Evolutionary conservation across 2,113 vertebrate genomes (phyloP), one percentile per base, ranked within the genome.

Genomic region (Dicrurus megarhynchus): DNA sequence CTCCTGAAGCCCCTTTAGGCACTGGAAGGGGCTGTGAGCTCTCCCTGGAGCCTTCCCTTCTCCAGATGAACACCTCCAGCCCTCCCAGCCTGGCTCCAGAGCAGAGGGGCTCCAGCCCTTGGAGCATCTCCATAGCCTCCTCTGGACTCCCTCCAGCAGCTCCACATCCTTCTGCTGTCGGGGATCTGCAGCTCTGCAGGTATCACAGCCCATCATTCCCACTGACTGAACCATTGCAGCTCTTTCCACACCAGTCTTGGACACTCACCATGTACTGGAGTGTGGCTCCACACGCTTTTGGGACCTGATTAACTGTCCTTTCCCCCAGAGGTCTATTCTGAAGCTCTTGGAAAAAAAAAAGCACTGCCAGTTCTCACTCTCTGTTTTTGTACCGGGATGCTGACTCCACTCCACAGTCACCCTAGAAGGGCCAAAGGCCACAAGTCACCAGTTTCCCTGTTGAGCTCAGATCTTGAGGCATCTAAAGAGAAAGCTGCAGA

Each of bases 81-180:
- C 47, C 28, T 75, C 24, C 47, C 41, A 61, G 41, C 11, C 78
- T 61, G 47, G n/a, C 20, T 75, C 6, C 41, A 79, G 74, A 33
- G 33, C 55, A 78, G 55, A 55, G 47, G 47, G 20, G 9, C 16
- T 63, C 27, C 53, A 68, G 39, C 30, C n/a, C 55, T 57, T 1
- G 4, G 7, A 41, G 11, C 14, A 35, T 4, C 41, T 19, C 61
- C 0, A 0, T 30, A 24, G 3, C 4, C n/a, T 68, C n/a, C 47
- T 89, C 61, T 61, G 26, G n/a, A 16, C 4, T 18, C 0, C 0
- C 14, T 83, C 30, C 79, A 76, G 47, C 30, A 35, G 21, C 46
- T 61, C 47, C 55, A 32, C 0, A 0, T 55, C n/a, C 41, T 6
- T 0, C 24, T 47, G 10, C 0, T 22, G n/a, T 3, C 47, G 39